Evolutionary conservation across 2,797 vertebrate genomes (phyloP).

Genomic region (Lagocephalus sceleratus): DNA sequence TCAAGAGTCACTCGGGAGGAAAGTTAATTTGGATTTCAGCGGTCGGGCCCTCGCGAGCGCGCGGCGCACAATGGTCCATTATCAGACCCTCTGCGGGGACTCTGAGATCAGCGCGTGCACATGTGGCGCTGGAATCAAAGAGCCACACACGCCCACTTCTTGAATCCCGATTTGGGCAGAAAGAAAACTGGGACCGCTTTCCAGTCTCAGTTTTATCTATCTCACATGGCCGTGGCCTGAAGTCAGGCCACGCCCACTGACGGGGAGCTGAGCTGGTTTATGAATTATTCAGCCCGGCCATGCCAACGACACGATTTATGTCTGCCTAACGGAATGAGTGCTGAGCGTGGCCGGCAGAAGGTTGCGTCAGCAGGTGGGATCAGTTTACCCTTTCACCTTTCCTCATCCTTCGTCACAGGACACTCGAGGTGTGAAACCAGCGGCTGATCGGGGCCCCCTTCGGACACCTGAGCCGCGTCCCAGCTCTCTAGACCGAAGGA

Average conservation of each 20-base stretch:
- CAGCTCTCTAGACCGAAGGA: slow-evolving; percentile 14
- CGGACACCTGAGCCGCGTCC: slow-evolving; percentile 42
- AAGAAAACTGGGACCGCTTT: neutral
- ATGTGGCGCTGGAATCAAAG: no score
- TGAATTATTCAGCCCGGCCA: slow-evolving; percentile 64
- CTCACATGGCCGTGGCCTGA: neutral
- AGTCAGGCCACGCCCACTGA: slow-evolving; percentile 7
- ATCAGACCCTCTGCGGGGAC: slow-evolving; percentile 46
- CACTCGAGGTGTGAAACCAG: slow-evolving; percentile 42
- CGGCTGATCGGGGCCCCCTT: slow-evolving; percentile 33
- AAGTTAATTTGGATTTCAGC: slow-evolving; percentile 66
- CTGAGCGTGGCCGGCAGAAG: slow-evolving; percentile 24
- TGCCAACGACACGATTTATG: slow-evolving; percentile 58
- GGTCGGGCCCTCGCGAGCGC: slow-evolving; percentile 43
- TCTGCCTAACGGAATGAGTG: slow-evolving; percentile 52
- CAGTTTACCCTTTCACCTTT: slow-evolving; percentile 65
- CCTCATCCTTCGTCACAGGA: slow-evolving; percentile 25
- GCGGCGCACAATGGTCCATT: slow-evolving; percentile 51
- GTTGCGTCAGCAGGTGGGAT: slow-evolving; percentile 56
- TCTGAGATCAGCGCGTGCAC: slow-evolving; percentile 6
- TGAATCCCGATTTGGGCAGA: no score
- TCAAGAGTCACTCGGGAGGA: slow-evolving; percentile 60
- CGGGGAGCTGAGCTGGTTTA: slow-evolving; percentile 39
- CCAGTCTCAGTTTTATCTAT: no score
- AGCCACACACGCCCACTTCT: neutral